phyloP scores from a whole-genome alignment of 2,113 vertebrate genomes.

The Himantopus leucocephalus region DNA sequence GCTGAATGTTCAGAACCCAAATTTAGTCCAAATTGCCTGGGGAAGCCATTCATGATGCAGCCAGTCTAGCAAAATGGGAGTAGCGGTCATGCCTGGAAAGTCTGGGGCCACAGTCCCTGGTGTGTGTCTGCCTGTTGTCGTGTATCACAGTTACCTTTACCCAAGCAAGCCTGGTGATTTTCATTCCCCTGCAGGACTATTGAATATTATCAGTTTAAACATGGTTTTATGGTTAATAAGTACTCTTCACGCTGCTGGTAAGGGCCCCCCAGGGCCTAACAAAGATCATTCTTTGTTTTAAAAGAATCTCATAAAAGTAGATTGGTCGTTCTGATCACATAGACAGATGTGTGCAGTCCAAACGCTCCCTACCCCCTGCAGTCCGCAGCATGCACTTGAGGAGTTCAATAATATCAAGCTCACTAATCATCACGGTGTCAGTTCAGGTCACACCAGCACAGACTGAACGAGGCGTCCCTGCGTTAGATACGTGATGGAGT shows the following conservation, averaged over 20 bases:
- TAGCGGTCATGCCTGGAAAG: not conserved
- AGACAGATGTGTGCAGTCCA: constrained; percentile 1
- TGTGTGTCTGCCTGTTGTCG: not conserved
- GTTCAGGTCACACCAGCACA: not conserved
- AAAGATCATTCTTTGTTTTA: constrained; percentile 40
- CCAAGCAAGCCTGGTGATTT: not conserved
- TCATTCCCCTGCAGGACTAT: not conserved
- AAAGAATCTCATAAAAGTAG: constrained; percentile 39
- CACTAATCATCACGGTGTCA: not conserved
- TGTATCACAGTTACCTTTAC: not conserved
- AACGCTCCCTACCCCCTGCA: not conserved
- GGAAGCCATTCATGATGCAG: not conserved
- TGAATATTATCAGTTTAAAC: constrained; percentile 25
- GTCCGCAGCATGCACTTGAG: not conserved
- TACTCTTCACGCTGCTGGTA: not conserved
- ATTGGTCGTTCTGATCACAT: constrained; percentile 9
- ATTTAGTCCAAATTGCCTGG: not conserved
- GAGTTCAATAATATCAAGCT: not conserved
- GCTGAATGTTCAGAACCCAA: not conserved
- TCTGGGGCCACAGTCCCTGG: not conserved
- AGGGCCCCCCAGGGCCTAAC: not conserved
- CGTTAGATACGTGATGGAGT: fast-evolving
- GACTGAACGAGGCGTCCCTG: fast-evolving
- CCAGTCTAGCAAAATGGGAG: not conserved
- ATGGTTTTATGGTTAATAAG: constrained; percentile 1